Base-by-base conservation (phyloP, 2,113 vertebrate species). In the Crypturellus undulatus region DNA sequence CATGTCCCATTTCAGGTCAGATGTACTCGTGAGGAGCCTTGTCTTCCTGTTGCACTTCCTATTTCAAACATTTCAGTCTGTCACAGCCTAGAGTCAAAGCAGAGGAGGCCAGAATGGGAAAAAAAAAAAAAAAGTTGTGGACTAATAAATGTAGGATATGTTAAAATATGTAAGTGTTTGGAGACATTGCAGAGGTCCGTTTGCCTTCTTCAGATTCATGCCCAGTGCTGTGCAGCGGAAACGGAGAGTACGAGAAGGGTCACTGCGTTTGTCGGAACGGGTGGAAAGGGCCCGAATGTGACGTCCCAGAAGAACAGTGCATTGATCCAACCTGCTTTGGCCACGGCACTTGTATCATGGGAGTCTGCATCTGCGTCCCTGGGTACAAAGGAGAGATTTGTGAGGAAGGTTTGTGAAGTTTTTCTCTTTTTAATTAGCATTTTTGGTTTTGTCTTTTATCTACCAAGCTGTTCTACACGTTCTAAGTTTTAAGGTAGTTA, bases 261-360 rank as follows among this genome's bases (percentile, higher is more conserved):
- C 98, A 99, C 94, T 99, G 99, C 16, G 98, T 99, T 88, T 99
- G 99, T 90, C 98, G 98, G 58, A 97, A 97, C 4, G 99, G 99
- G 12, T 99, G 99, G 99, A 99, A 99, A 93, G 99, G 99, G 42
- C 98, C 99, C 0, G 99, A 99, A 96, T 99, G 99, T 30, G 99
- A 99, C 13, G 98, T 99, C 82, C 99, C 99, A 60, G 99, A 99
- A 93, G 99, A 99, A 54, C 99, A 99, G 87, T 99, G 99, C 54
- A 98, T 99, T 71, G 99, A 99, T 97, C 99, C 99, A 75, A 99
- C 99, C 58, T 99, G 99, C 98, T 99, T 98, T 95, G 99, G 99
- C 92, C 99, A 99, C 0, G 99, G 99, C 52, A 98, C 98, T 76
- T 99, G 99, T 91, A 98, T 99, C 96, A 98, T 99, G 98, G 99